These are phyloP conservation scores for Pardosa pseudoannulata DNA, from an alignment of 2,888 invertebrate species.

Conservation along the genomic window DNA sequence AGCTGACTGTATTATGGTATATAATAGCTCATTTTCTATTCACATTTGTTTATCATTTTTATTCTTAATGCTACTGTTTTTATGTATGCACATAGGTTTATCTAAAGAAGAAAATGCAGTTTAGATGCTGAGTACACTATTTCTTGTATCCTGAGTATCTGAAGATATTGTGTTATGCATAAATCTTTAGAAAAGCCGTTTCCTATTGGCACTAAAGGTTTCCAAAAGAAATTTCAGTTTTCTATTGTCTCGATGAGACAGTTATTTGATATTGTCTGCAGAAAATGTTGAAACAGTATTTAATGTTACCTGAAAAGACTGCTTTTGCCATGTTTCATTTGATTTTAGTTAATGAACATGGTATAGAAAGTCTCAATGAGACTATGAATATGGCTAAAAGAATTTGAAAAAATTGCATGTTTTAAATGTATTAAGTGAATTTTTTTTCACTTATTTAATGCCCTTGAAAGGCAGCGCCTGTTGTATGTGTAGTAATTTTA, in stretches of 20 bases:
- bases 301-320: conserved; percentile 37
- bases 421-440: conserved; percentile 42
- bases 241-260: conserved; percentile 65
- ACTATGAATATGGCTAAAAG: conserved; percentile 37
- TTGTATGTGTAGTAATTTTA: conserved; percentile 55
- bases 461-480: conserved; percentile 30
- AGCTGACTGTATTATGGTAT: no score
- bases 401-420: conserved; percentile 53
- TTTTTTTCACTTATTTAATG: conserved; percentile 41
- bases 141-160: background rate
- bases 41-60: no score
- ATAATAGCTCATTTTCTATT: no score
- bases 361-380: conserved; percentile 61
- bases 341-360: conserved; percentile 54
- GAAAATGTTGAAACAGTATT: conserved; percentile 55
- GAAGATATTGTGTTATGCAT: background rate
- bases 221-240: conserved; percentile 57
- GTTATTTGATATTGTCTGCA: conserved; percentile 35
- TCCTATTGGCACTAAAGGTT: conserved; percentile 28
- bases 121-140: background rate
- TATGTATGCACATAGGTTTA: no score
- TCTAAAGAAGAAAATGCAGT: background rate
- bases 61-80: no score
- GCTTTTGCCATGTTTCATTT: conserved; percentile 45
- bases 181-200: conserved; percentile 24